A percentile compares a stretch with the other conserved stretches of the same genome.
Evolutionary conservation across 2,888 invertebrate genomes (phyloP).

Genomic region (Iselma pallidipennis): DNA sequence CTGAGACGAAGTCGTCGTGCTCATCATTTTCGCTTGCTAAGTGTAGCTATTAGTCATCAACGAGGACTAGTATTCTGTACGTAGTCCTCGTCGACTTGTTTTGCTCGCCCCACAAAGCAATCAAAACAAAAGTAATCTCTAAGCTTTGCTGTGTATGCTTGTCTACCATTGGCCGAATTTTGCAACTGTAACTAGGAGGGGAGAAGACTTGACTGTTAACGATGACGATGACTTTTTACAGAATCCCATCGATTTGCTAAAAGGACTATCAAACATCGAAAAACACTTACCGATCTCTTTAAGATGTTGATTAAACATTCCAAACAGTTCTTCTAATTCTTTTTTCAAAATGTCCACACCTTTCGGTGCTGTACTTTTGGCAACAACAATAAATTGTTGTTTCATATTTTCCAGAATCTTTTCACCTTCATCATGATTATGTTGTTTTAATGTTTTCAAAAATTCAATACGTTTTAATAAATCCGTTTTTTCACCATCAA

Average conservation of each 20-base stretch:
- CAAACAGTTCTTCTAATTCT: constrained; percentile 72
- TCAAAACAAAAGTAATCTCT: too few species aligned
- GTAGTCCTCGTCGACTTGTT: neutral
- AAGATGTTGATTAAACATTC: constrained; percentile 69
- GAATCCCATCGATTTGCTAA: too few species aligned
- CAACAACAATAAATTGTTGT: constrained; percentile 67
- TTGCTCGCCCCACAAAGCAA: too few species aligned
- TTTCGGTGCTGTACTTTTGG: constrained; percentile 78
- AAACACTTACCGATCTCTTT: constrained; percentile 62
- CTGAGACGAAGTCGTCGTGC: too few species aligned
- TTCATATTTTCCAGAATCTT: constrained; percentile 71
- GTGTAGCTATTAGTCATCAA: too few species aligned
- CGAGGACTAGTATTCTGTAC: constrained; percentile 3
- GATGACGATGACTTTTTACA: too few species aligned
- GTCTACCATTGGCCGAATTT: too few species aligned
- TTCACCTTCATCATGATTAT: constrained; percentile 66
- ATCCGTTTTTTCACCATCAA: constrained; percentile 82
- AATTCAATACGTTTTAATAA: constrained; percentile 73
- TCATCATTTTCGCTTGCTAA: too few species aligned
- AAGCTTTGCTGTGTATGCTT: too few species aligned
- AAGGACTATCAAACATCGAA: too few species aligned
- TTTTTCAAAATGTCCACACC: constrained; percentile 74
- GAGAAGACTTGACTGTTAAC: too few species aligned
- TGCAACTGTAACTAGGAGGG: too few species aligned
- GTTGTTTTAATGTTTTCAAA: constrained; percentile 65